Base-by-base conservation (phyloP, 2,113 vertebrate species). In the Apeltes quadracus region DNA sequence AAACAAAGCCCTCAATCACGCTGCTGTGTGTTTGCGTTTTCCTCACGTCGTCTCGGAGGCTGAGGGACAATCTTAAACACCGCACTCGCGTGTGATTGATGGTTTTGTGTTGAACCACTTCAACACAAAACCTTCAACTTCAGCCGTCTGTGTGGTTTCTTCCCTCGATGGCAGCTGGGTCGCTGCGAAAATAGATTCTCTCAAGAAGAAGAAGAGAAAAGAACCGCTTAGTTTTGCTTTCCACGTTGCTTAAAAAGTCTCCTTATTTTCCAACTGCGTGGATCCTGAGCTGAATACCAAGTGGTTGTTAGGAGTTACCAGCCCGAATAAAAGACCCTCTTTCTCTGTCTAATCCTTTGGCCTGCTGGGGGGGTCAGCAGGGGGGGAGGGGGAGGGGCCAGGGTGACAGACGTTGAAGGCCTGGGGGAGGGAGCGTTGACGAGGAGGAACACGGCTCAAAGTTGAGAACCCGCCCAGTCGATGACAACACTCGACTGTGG, bases 231-330 rank as follows among this genome's bases (percentile, higher is more conserved):
- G 13, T 5, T 59, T 61, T 6, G 4, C 57, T 69, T 74, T 77
- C 34, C 70, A 14, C 16, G 14, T 48, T 23, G 12, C 43, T 61
- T 25, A 23, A 25, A 46, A 46, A 41, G 54, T 61, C 27, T 2
- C 51, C 39, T 64, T 2, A 16, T 5, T 74, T 73, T 71, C 69
- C 66, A 75, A 13, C 76, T 76, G 32, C 16, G 20, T 18, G 36
- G n/a, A 27, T 39, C 78, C 74, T 72, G 85, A 87, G 70, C 64
- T 34, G 90, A 87, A 90, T 86, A 76, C 72, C 71, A 86, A 91
- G 85, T 87, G 78, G 72, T 25, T 34, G 85, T 88, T 46, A 70
- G 11, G 63, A 66, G 78, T 77, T 80, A 76, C 67, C 82, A 61
- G 48, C 50, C 67, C 34, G 57, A 81, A 89, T 59, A 85, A 86